These are phyloP conservation scores for Copidosoma floridanum DNA, from an alignment of 1,140 invertebrate species.

Conservation along the genomic window DNA sequence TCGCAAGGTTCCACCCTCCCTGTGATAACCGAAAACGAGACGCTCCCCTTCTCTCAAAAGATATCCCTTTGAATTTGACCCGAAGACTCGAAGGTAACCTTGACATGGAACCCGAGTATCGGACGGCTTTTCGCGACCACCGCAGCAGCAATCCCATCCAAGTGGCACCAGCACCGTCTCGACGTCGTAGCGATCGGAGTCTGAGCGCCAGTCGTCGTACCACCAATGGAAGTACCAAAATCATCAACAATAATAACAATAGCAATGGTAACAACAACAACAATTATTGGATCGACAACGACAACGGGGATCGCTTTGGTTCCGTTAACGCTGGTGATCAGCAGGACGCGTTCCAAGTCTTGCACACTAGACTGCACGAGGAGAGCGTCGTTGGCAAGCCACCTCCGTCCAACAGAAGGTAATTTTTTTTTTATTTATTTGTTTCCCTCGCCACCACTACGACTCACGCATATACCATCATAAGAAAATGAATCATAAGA, in stretches of 20 bases:
- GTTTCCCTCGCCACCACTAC: no score
- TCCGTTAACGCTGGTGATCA: slow-evolving; percentile 36
- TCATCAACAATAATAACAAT: slow-evolving; percentile 27
- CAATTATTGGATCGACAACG: slow-evolving; percentile 45
- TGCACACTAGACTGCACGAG: slow-evolving; percentile 46
- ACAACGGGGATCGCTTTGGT: slow-evolving; percentile 41
- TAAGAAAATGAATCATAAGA: no score
- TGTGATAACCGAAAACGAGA: background rate
- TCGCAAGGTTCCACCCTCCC: background rate
- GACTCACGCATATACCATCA: no score
- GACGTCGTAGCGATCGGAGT: slow-evolving; percentile 35
- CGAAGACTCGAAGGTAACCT: slow-evolving; percentile 46
- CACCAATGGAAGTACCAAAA: slow-evolving; percentile 40
- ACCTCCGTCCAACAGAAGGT: slow-evolving; percentile 42
- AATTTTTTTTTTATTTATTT: no score
- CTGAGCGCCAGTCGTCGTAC: slow-evolving; percentile 35
- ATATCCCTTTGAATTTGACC: no score
- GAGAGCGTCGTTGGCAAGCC: slow-evolving; percentile 45
- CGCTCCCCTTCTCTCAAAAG: background rate
- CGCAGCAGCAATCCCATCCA: slow-evolving; percentile 23
- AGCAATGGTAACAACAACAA: slow-evolving; percentile 24
- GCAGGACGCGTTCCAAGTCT: slow-evolving; percentile 47
- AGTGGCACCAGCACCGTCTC: background rate
- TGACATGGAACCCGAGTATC: slow-evolving; percentile 57
- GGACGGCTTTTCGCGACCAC: slow-evolving; percentile 42